phyloP scores from a whole-genome alignment of 2,888 invertebrate species.

The Tenthredo distinguenda region DNA sequence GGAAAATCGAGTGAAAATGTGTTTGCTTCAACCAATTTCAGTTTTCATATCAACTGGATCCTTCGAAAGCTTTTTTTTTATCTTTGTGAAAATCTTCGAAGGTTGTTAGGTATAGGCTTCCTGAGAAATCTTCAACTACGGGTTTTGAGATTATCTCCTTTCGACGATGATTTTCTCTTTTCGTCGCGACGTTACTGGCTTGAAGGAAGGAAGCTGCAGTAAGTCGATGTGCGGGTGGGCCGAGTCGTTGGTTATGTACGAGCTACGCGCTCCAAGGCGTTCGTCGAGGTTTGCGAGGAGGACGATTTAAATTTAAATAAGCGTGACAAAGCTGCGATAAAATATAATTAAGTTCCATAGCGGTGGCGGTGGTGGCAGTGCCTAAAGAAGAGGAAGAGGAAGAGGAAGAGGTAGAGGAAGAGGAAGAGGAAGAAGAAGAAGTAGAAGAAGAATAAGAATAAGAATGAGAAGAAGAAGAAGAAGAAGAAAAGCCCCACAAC shows the following conservation, averaged over 20 bases:
- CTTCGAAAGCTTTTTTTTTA: not conserved
- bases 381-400: constrained; percentile 36
- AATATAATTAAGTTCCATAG: constrained; percentile 72
- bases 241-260: constrained; percentile 34
- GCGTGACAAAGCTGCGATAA: constrained; percentile 72
- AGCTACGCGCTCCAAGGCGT: constrained; percentile 31
- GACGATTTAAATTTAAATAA: constrained; percentile 74
- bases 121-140: not conserved
- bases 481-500: constrained; percentile 45
- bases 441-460: constrained; percentile 27
- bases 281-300: constrained; percentile 56
- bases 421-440: constrained; percentile 31
- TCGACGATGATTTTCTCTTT: constrained; percentile 2
- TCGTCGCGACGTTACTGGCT: not conserved
- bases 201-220: not conserved
- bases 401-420: constrained; percentile 29
- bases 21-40: not conserved
- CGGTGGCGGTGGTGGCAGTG: constrained; percentile 48
- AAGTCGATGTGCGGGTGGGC: constrained; percentile 32
- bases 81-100: not conserved
- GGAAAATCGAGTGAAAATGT: not conserved
- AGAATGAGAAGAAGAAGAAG: constrained; percentile 36
- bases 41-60: not conserved
- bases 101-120: not conserved
- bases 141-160: not conserved